Evolutionary conservation across 1,140 invertebrate genomes (phyloP).

Genomic region (Trachelipus rathkii): DNA sequence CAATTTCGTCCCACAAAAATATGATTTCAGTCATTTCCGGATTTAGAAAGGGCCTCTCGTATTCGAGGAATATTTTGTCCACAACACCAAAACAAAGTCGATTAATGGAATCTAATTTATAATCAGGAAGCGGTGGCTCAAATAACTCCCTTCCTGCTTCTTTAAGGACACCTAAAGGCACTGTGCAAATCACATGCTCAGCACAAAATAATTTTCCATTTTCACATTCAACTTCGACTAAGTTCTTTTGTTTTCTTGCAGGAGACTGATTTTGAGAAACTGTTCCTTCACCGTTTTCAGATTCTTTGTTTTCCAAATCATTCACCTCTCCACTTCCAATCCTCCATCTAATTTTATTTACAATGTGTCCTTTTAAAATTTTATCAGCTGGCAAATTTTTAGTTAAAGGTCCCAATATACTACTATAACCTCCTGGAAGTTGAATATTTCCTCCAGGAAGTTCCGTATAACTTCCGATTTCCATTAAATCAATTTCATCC

Average conservation of each 20-base stretch:
- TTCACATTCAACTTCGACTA: slow-evolving; percentile 53
- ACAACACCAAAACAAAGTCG: slow-evolving; percentile 83
- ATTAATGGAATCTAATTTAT: slow-evolving; percentile 77
- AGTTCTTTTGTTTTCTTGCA: slow-evolving; percentile 26
- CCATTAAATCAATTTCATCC: slow-evolving; percentile 79
- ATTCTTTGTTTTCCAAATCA: slow-evolving; percentile 41
- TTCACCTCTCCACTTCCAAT: slow-evolving; percentile 45
- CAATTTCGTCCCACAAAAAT: slow-evolving; percentile 65
- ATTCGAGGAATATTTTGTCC: slow-evolving; percentile 89
- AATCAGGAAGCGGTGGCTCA: slow-evolving; percentile 72
- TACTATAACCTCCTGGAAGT: slow-evolving; percentile 81
- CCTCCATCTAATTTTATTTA: slow-evolving; percentile 70
- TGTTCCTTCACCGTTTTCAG: slow-evolving; percentile 48
- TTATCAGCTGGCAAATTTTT: slow-evolving; percentile 68
- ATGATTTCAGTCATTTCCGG: slow-evolving; percentile 81
- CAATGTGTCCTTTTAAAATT: slow-evolving; percentile 66
- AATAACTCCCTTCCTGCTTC: slow-evolving; percentile 67
- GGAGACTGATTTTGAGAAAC: slow-evolving; percentile 17
- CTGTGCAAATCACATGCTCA: slow-evolving; percentile 76
- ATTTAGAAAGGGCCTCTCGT: slow-evolving; percentile 82
- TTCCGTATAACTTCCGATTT: slow-evolving; percentile 87
- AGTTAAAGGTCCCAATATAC: slow-evolving; percentile 73
- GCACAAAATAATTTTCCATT: slow-evolving; percentile 63
- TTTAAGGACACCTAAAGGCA: slow-evolving; percentile 78
- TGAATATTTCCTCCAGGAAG: slow-evolving; percentile 89